Evolutionary conservation across 2,888 invertebrate genomes (phyloP).

Genomic region (Camponotus fellah): DNA sequence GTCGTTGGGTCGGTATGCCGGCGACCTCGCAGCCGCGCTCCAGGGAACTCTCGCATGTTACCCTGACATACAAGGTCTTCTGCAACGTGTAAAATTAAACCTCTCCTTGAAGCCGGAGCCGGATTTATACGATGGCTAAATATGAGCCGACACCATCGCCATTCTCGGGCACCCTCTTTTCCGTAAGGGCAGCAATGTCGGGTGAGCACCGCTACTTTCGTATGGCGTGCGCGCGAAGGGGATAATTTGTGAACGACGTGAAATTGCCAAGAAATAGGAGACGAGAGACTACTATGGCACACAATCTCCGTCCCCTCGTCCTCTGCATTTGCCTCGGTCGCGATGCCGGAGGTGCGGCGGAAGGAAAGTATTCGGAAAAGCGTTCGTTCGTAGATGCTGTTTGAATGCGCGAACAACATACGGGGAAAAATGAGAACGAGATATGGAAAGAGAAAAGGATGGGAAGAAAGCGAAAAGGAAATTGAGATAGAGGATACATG

Average conservation of each 20-base stretch:
- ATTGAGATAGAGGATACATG: slow-evolving; percentile 4
- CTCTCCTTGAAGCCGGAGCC: slow-evolving; percentile 59
- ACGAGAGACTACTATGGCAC: slow-evolving; percentile 59
- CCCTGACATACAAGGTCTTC: slow-evolving; percentile 28
- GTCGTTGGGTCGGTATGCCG: slow-evolving; percentile 57
- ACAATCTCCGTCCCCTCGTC: slow-evolving; percentile 33
- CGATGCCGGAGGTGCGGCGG: slow-evolving; percentile 15
- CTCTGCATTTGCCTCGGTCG: slow-evolving; percentile 45
- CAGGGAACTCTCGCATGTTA: slow-evolving; percentile 38
- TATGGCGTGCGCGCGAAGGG: slow-evolving; percentile 59
- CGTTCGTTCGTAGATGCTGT: slow-evolving; percentile 16
- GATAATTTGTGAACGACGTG: slow-evolving; percentile 75
- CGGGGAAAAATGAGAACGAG: background rate
- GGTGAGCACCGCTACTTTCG: slow-evolving; percentile 61
- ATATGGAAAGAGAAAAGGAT: background rate
- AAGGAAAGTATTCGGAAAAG: background rate
- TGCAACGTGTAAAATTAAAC: slow-evolving; percentile 70
- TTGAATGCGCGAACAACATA: background rate
- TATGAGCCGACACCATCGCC: slow-evolving; percentile 70
- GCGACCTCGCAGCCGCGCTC: slow-evolving; percentile 36
- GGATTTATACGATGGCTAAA: slow-evolving; percentile 77
- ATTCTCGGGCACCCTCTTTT: slow-evolving; percentile 66
- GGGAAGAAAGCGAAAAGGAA: background rate
- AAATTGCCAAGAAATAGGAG: slow-evolving; percentile 75
- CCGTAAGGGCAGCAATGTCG: slow-evolving; percentile 41